These are phyloP conservation scores for Leptarthrus brevirostris DNA, from an alignment of 2,888 invertebrate species.

Conservation along the genomic window DNA sequence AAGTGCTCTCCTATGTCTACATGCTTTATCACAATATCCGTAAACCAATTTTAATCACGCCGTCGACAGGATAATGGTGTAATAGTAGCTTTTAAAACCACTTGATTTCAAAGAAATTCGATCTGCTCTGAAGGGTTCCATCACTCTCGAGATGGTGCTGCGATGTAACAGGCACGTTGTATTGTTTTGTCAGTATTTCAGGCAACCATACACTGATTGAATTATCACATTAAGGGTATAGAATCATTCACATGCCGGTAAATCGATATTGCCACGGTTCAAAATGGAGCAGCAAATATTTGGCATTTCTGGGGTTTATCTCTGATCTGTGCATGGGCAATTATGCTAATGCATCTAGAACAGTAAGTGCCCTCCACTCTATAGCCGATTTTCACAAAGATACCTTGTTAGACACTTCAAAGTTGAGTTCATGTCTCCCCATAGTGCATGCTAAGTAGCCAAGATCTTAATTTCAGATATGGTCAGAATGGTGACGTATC, in stretches of 20 bases:
- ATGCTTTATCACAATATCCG: conserved; percentile 2
- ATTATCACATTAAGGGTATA: not conserved
- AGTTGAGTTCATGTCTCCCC: conserved; percentile 40
- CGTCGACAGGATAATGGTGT: not conserved
- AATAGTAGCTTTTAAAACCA: not conserved
- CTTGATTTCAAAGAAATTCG: conserved; percentile 5
- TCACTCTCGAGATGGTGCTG: not conserved
- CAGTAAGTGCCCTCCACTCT: not conserved
- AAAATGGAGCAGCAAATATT: conserved; percentile 24
- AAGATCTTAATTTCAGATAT: conserved; percentile 52
- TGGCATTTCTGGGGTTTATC: conserved; percentile 1
- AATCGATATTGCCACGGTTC: not conserved
- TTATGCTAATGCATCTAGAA: conserved; percentile 39
- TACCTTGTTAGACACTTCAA: conserved; percentile 45
- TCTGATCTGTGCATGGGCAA: conserved; percentile 17
- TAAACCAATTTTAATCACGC: conserved; percentile 15
- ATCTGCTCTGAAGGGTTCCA: not conserved
- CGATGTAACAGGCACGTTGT: not conserved
- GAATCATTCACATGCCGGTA: too few species aligned
- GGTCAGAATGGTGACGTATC: conserved; percentile 51
- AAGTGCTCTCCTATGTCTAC: not conserved
- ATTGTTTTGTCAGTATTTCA: not conserved
- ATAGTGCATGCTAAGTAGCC: conserved; percentile 49
- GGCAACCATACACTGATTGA: not conserved
- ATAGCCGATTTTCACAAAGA: not conserved